Conservation (phyloP, 2,113 vertebrate genomes). For the Rhombomys opimus region DNA sequence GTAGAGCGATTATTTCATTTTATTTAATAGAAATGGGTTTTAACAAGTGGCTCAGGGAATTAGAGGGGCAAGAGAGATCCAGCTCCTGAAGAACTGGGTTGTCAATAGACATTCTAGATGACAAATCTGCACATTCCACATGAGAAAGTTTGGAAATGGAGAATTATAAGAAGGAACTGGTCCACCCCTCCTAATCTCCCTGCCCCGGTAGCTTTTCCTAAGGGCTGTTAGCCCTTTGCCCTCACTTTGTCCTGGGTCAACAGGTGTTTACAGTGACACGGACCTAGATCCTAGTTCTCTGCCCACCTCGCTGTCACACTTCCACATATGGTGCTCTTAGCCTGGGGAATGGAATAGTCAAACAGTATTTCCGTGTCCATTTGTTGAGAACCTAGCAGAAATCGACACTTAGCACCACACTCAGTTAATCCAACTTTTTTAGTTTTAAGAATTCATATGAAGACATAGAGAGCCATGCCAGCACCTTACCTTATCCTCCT, state of each 20-base stretch:
- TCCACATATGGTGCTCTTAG: neutral
- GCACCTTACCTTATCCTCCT: neutral
- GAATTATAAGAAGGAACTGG: neutral
- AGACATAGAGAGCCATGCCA: neutral
- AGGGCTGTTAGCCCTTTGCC: neutral
- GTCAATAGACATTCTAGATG: too few species aligned
- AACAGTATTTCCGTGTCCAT: neutral
- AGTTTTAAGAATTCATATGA: neutral
- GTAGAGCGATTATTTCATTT: neutral
- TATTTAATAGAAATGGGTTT: slow-evolving; percentile 4
- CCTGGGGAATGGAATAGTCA: neutral
- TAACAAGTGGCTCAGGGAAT: neutral
- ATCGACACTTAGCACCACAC: neutral
- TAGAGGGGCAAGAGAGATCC: neutral
- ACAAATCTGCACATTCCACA: neutral
- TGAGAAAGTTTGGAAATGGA: neutral
- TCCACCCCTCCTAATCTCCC: neutral
- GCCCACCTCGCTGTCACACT: neutral
- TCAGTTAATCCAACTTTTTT: neutral
- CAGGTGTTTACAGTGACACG: neutral
- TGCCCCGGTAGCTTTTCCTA: neutral
- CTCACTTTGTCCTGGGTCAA: neutral
- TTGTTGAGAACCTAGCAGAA: neutral
- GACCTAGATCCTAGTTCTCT: fast-evolving
- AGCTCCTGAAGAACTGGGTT: neutral